Conservation (phyloP, 1,140 invertebrate species). For the Caenorhabditis brenneri region DNA sequence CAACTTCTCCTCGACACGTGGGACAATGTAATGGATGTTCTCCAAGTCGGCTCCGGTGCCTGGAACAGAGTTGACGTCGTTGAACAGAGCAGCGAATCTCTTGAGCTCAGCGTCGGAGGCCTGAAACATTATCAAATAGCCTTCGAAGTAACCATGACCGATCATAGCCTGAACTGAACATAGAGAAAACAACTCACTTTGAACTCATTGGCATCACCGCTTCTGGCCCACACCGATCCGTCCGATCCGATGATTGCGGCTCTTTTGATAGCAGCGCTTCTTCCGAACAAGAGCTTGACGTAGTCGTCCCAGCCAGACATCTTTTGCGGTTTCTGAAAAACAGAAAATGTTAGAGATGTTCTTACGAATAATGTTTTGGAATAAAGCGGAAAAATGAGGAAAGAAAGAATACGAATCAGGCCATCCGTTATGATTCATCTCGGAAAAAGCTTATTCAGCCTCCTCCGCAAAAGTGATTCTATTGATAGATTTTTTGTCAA, state of each 20-base stretch:
- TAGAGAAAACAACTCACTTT: neutral
- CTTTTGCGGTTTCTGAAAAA: slow-evolving; percentile 1
- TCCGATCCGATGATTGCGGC: slow-evolving; percentile 69
- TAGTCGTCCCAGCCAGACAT: slow-evolving; percentile 70
- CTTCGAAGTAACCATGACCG: no score
- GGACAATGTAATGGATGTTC: slow-evolving; percentile 69
- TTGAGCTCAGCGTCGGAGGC: slow-evolving; percentile 67
- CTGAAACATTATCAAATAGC: slow-evolving; percentile 55
- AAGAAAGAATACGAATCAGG: neutral
- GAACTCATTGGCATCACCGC: slow-evolving; percentile 57
- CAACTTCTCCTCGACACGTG: slow-evolving; percentile 68
- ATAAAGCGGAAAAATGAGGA: neutral
- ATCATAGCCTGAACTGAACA: no score
- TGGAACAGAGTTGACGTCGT: slow-evolving; percentile 63
- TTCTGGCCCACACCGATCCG: slow-evolving; percentile 68
- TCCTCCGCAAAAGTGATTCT: neutral
- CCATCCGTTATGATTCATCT: slow-evolving; percentile 25
- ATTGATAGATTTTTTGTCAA: neutral
- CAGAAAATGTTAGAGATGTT: neutral
- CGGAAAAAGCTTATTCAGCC: neutral
- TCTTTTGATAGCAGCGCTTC: slow-evolving; percentile 58
- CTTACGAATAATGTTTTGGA: neutral
- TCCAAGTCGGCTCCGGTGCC: slow-evolving; percentile 65
- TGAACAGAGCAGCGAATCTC: slow-evolving; percentile 61
- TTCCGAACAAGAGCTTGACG: slow-evolving; percentile 61